Evolutionary conservation across 2,888 invertebrate genomes (phyloP), one percentile per base, ranked within the genome.

Genomic region (Furcula furcula): DNA sequence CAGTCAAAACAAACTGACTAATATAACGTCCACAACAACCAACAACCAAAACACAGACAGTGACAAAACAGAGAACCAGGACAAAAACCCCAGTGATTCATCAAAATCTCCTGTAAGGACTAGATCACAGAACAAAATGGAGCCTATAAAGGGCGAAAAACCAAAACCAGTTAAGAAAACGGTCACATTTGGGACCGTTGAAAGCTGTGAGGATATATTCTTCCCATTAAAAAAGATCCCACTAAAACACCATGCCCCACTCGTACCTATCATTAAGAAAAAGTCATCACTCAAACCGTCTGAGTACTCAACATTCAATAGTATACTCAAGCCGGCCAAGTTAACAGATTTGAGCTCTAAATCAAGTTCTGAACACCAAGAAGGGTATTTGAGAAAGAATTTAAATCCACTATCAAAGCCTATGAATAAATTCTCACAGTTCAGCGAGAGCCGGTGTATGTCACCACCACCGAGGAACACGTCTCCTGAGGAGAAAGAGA

Each of bases 241-340:
- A 26, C 81, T 87, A 29, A 92, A 91, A 74, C 90, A 91, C 38
- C 90, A 91, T 68, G 90, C 90, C 49, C 92, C 91, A 25, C 80
- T 92, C 34, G 82, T 91, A 33, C 91, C 92, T 31, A 92, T 92
- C 32, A 92, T 92, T 52, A 92, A 92, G 71, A 91, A 91, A 72
- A 91, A 91, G 49, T 91, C 91, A 40, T 72, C 89, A 33, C 76
- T 90, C 31, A 90, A 91, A 55, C 83, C 89, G 50, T 76, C 89
- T n/a, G 89, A 89, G 55, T 90, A 91, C 60, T 89, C 90, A 18
- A 84, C 89, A 47, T 90, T 90, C 46, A 90, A 89, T 52, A 90
- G 90, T 51, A 92, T 92, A 55, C 88, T 92, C 2, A 90, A 91
- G 54, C 92, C 92, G 35, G 92, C 92, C 14, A 90, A 91, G 51